Base-by-base conservation (phyloP, 64 coral and sea anemone species). In the Montipora foliosa region DNA sequence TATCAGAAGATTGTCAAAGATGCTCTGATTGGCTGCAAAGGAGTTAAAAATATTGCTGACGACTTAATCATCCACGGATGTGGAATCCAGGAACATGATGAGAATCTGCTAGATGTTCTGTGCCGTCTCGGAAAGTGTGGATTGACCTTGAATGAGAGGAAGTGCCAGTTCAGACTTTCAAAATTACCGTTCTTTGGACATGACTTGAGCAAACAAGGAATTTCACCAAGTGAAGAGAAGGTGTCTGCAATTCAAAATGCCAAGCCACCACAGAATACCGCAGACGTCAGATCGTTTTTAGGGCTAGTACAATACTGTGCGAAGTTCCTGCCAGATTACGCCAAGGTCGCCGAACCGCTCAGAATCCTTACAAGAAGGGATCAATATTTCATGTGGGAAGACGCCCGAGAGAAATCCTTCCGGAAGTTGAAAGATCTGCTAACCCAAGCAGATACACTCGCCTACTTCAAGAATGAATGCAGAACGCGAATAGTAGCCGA, bases 401-500 rank as follows among this genome's bases (percentile, higher is more conserved):
- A 20, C 59, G 81, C 24, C 24, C 71, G 87, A 8, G 51, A 92
- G 29, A 76, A 19, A 16, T 83, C 81, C 7, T 93, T 79, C 44
- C 47, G 78, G 57, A 77, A 87, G 55, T 50, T 93, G 60, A 93
- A 93, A 53, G 25, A 67, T 17, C 83, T 87, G 45, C 47, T 87
- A 52, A 77, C 72, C 2, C 3, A 14, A 47, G 91, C 91, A 12
- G 50, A 77, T 13, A 47, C 74, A 17, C 75, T 93, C 19, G 91
- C 91, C 20, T 90, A 80, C 66, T 90, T 81, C 47, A 80, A 60
- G 77, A 55, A 55, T 71, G 89, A 90, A 7, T 80, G 88, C 75
- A 90, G 14, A 15, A 80, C 88, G 22, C 49, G 76, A 24, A 80
- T 90, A 47, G 76, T 90, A 48, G 77, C 88, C 6, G 77, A 90